Base-by-base conservation (phyloP, 2,888 invertebrate species). In the Dromius quadrimaculatus region DNA sequence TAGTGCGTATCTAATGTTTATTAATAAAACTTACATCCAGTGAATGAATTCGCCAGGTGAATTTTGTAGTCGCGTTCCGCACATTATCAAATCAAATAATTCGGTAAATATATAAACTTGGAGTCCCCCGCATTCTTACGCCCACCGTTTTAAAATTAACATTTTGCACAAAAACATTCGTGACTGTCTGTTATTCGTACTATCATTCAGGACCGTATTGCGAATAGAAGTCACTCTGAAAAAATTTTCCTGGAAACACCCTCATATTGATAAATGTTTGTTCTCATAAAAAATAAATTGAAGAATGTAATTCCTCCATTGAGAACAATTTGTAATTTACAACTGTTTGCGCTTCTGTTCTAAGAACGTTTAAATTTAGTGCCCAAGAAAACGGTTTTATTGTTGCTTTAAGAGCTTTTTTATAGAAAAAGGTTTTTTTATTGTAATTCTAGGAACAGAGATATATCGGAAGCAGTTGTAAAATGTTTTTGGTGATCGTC, bases 361-460 rank as follows among this genome's bases (percentile, higher is more conserved):
- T 34, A 19, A n/a, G 59, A 59, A 59, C 15, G 15, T 59, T 34
- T 59, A 59, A 59, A 59, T 59, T 59, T 59, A 59, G 19, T 17
- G 59, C 28, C 4, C n/a, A 9, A 4, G 20, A 59, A 59, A 59
- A 59, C 34, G 8, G 15, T 54, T 59, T 59, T 59, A 59, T 59
- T 59, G 59, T 59, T 59, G 59, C 59, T 34, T 59, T 59, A 59
- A 59, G 59, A 59, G 59, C 59, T 59, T 59, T 59, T 59, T 59
- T 59, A 59, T 36, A 59, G 59, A 20, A 59, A 57, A 32, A 17
- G 57, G 17, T 34, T 57, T 34, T 57, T 57, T 57, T 6, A 50
- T 22, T 50, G 47, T 11, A 50, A 50, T 50, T 50, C 47, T 50
- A 4, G 22, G 47, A 50, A 54, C 28, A 4, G 50, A 54, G 28